A percentile compares a stretch with the other conserved stretches of the same genome.
Evolutionary conservation across 2,113 vertebrate genomes (phyloP).

Genomic region (Gavia stellata): DNA sequence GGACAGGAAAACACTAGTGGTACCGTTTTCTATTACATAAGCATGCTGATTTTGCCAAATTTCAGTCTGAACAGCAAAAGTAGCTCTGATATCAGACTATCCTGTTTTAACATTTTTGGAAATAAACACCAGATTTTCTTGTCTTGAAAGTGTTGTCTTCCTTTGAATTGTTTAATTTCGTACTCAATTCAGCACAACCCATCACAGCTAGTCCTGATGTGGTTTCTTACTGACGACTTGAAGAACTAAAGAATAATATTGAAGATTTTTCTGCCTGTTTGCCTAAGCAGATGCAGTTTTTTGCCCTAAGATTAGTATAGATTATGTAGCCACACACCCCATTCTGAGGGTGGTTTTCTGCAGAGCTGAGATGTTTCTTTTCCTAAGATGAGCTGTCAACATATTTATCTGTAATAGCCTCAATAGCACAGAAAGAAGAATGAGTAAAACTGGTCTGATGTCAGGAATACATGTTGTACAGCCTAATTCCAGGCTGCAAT

Average conservation of each 20-base stretch:
- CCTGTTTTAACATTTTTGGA: neutral
- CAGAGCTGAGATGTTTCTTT: conserved; percentile 1
- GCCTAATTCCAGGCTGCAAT: neutral
- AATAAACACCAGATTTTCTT: neutral
- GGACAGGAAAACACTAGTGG: neutral
- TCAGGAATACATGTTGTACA: neutral
- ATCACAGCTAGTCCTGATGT: neutral
- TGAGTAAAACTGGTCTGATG: neutral
- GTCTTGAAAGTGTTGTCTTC: neutral
- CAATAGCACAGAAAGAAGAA: conserved; percentile 11
- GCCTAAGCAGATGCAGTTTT: neutral
- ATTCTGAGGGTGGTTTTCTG: conserved; percentile 5
- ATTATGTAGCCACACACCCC: neutral
- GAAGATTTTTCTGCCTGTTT: neutral
- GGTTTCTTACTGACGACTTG: neutral
- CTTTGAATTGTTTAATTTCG: neutral
- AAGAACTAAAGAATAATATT: neutral
- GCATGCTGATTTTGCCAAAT: neutral
- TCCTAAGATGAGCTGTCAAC: conserved; percentile 1
- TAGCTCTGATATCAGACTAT: neutral
- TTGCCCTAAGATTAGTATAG: neutral
- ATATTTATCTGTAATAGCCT: conserved; percentile 14
- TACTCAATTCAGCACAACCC: conserved; percentile 6
- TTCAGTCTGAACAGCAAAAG: neutral
- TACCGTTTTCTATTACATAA: neutral